A percentile compares a stretch with the other conserved stretches of the same genome.
phyloP scores from a whole-genome alignment of 2,888 invertebrate genomes.

The Mythimna pallens region DNA sequence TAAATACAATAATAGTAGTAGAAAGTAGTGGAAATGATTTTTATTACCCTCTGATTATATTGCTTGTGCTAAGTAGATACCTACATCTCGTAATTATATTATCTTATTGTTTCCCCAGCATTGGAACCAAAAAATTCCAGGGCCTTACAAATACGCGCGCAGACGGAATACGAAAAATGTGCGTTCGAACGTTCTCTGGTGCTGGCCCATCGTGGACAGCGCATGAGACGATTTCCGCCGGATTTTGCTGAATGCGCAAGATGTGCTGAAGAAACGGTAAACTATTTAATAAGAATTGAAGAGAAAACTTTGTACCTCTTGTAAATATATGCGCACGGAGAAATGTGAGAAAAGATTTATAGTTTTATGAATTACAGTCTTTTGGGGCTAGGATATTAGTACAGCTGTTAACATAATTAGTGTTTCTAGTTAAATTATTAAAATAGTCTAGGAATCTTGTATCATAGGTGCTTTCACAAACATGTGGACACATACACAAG shows the following conservation, averaged over 20 bases:
- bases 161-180: conserved; percentile 86
- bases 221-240: conserved; percentile 77
- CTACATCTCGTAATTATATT: background rate
- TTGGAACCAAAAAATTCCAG: conserved; percentile 83
- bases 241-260: conserved; percentile 83
- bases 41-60: background rate
- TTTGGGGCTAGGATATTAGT: no score
- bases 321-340: background rate
- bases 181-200: conserved; percentile 83
- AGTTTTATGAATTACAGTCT: background rate
- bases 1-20: no score
- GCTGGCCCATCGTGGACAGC: conserved; percentile 79
- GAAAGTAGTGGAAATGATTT: background rate
- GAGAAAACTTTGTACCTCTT: background rate
- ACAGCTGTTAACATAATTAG: no score
- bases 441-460: no score
- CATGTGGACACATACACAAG: no score
- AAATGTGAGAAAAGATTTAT: background rate
- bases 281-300: background rate
- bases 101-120: conserved; percentile 66
- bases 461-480: no score
- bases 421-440: no score
- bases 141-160: conserved; percentile 83
- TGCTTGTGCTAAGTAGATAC: background rate
- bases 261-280: conserved; percentile 85